Conservation (phyloP, 2,113 vertebrate species). For the Anolis sagrei region DNA sequence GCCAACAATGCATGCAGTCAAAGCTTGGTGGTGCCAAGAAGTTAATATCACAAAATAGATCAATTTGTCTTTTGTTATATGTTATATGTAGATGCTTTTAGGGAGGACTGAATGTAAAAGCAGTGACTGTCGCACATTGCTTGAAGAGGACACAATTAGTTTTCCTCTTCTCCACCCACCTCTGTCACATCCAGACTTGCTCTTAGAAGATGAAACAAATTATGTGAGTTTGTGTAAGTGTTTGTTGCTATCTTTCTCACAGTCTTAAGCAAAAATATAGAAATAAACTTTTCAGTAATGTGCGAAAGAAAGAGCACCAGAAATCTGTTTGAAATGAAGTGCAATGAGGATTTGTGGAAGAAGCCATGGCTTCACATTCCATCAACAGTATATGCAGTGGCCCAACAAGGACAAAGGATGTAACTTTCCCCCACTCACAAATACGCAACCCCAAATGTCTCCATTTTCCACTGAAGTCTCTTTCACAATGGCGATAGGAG, state of each 20-base stretch:
- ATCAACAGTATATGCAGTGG: too few species aligned
- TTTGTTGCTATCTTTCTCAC: slow-evolving; percentile 29
- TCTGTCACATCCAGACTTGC: background rate
- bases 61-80: slow-evolving; percentile 16
- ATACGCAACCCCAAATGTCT: too few species aligned
- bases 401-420: too few species aligned
- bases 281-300: slow-evolving; percentile 38
- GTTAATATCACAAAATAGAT: slow-evolving; percentile 1
- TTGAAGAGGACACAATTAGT: background rate
- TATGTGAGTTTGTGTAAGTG: slow-evolving; percentile 51
- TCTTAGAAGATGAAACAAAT: slow-evolving; percentile 53
- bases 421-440: background rate
- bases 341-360: background rate
- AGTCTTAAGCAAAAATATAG: slow-evolving; percentile 39
- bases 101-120: background rate
- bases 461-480: too few species aligned
- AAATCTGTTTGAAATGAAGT: background rate
- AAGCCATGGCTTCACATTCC: background rate
- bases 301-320: slow-evolving; percentile 19
- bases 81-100: slow-evolving; percentile 45
- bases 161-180: background rate
- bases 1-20: background rate
- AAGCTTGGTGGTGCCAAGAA: background rate
- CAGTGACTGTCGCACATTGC: slow-evolving; percentile 35
- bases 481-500: background rate